Base-by-base conservation (phyloP, 2,113 vertebrate species). In the Melanocharis versteri region DNA sequence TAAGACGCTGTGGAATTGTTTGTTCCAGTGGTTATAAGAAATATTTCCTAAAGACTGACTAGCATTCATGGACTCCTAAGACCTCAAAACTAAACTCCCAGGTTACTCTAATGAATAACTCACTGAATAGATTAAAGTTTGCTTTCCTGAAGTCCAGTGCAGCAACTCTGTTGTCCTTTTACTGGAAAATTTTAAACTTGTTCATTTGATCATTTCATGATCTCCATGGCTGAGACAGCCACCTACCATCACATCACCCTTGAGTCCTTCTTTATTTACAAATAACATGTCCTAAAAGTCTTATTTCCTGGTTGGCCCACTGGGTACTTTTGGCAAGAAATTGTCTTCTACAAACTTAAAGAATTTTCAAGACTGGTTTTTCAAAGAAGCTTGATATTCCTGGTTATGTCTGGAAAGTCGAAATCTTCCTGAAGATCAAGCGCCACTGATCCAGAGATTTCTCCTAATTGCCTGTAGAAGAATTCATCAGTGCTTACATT, bases 21-120 rank as follows among this genome's bases (percentile, higher is more conserved):
- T 42, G 17, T 3, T 56, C 10, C 22, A 0, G 0, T 47, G 42
- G 11, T 42, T 64, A 31, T 35, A 39, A 33, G 24, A 45, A 31
- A 10, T n/a, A 28, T 61, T 54, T 70, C n/a, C 26, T 40, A 22
- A 62, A 50, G 57, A 42, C 24, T 54, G 16, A 30, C 16, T 14
- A 62, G 17, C 21, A 22, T 6, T 18, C 27, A 35, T 33, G 8
- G n/a, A 72, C 18, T 48, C 14, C 35, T 80, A 48, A 71, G 30
- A 26, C 26, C 31, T 72, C 31, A 64, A 42, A 80, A 42, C 8
- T 26, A 57, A 26, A 64, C 5, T 31, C 22, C 3, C 22, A 27
- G 17, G 4, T 4, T 27, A 23, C 18, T 57, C 15, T 11, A 27
- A 21, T 23, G 13, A 57, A 33, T 21, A 44, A 6, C 14, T 44